Percentiles rank a stretch among this genome's conserved stretches.
These are phyloP conservation scores for Syrphus vitripennis DNA, from an alignment of 2,888 invertebrate species.

Conservation along the genomic window DNA sequence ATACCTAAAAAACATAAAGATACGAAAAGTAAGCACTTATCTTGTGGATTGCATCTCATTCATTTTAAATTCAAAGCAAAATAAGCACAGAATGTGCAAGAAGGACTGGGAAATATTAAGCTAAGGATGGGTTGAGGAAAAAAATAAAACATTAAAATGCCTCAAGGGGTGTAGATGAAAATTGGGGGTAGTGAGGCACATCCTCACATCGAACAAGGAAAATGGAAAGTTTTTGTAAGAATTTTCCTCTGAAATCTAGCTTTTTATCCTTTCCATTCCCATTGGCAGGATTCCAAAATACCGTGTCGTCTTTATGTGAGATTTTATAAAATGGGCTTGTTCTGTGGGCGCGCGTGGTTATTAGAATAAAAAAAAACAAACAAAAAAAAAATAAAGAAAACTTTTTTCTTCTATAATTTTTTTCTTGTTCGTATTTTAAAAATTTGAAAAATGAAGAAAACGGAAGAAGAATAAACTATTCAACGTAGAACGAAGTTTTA, in stretches of 20 bases:
- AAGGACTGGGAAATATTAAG: slow-evolving; percentile 8
- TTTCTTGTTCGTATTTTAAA: slow-evolving; percentile 2
- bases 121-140: slow-evolving; percentile 8
- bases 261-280: neutral
- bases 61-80: slow-evolving; percentile 40
- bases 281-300: slow-evolving; percentile 58
- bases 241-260: too few species aligned
- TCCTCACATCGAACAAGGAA: slow-evolving; percentile 1
- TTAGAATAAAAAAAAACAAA: slow-evolving; percentile 15
- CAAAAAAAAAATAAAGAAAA: neutral
- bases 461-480: slow-evolving; percentile 56
- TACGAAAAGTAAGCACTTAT: slow-evolving; percentile 62
- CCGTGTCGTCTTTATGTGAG: slow-evolving; percentile 19
- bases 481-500: slow-evolving; percentile 54
- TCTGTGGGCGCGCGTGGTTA: slow-evolving; percentile 50
- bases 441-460: slow-evolving; percentile 16
- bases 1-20: neutral
- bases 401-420: neutral
- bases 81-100: slow-evolving; percentile 15
- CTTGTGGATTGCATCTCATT: slow-evolving; percentile 54
- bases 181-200: neutral
- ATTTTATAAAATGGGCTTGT: slow-evolving; percentile 54
- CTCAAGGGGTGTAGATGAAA: slow-evolving; percentile 7
- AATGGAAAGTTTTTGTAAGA: slow-evolving; percentile 3
- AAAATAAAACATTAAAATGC: neutral